Evolutionary conservation across 2,888 invertebrate species (phyloP), one percentile per base, ranked within the genome.

Genomic region (Gastracanthus pulcherrimus): DNA sequence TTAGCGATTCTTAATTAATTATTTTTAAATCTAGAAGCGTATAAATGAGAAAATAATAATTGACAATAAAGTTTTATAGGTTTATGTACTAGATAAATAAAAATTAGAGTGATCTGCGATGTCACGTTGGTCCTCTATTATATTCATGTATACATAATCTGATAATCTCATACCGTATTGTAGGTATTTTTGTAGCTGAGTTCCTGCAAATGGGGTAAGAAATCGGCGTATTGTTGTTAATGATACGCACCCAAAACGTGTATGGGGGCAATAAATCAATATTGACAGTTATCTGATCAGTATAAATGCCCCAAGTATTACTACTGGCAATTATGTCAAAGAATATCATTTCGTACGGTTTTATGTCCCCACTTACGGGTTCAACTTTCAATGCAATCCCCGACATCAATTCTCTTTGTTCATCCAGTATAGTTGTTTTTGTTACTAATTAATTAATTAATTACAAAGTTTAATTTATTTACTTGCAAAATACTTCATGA

Each of bases 241-340:
- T 90, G 4, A 92, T 85, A 11, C 91, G 82, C 31, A 92, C 60
- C 48, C 88, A 89, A 82, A 92, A 89, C 64, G 84, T 86, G 83
- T 91, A 92, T 0, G 88, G 86, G 0, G 89, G 86, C 16, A 92
- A 85, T 62, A 92, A 89, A 51, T 87, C 85, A 13, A 92, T 88
- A 75, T 91, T 89, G 29, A 92, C 87, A 2, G 87, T 83, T n/a
- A 93, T 86, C 87, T 92, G 91, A 79, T 92, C 92, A 0, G 88
- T 82, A 81, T 92, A 93, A 41, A 88, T 86, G n/a, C 93, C 93
- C 92, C 92, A 93, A 2, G 92, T 92, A 71, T 90, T 92, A 0
- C 92, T 91, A 58, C 91, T 92, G n/a, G 92, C 89, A 85, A 89
- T 90, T 38, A 92, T 83, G 67, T 90, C 88, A 19, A 92, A 83